These are phyloP conservation scores for Ephydatia muelleri DNA, from an alignment of 37 sponge, comb jelly and placozoan genomes.

Conservation along the genomic window DNA sequence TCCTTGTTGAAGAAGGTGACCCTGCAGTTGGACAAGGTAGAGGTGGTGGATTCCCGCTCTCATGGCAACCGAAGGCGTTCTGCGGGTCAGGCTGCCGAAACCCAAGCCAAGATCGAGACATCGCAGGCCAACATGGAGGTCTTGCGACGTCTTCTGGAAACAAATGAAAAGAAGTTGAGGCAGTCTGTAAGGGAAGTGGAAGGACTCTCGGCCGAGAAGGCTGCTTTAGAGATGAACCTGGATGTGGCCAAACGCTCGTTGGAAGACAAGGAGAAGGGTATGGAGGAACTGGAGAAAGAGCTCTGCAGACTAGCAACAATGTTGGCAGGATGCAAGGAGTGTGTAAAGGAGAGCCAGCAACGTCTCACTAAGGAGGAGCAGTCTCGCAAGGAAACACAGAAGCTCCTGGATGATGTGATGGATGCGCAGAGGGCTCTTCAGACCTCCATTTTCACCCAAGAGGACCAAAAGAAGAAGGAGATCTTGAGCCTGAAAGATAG, in stretches of 20 bases:
- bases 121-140: background rate
- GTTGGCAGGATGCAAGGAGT: background rate
- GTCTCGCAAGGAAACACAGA: slow-evolving; percentile 25
- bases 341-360: slow-evolving; percentile 10
- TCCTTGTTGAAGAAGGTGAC: too few relatives aligned
- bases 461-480: slow-evolving; percentile 58
- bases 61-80: too few relatives aligned
- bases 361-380: slow-evolving; percentile 16
- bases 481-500: slow-evolving; percentile 34
- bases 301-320: background rate
- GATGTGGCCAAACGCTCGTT: slow-evolving; percentile 5
- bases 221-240: slow-evolving; percentile 18
- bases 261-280: slow-evolving; percentile 9
- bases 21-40: too few relatives aligned
- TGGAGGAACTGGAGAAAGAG: slow-evolving; percentile 13
- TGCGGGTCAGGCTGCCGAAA: too few relatives aligned
- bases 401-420: slow-evolving; percentile 22
- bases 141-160: too few relatives aligned
- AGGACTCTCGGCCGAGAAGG: slow-evolving; percentile 1
- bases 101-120: background rate
- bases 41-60: too few relatives aligned
- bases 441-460: slow-evolving; percentile 28
- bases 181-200: slow-evolving; percentile 11
- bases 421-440: slow-evolving; percentile 61
- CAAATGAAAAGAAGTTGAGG: background rate